These are phyloP conservation scores for Zosterops japonicus DNA, from an alignment of 2,113 vertebrate species.

Conservation along the genomic window DNA sequence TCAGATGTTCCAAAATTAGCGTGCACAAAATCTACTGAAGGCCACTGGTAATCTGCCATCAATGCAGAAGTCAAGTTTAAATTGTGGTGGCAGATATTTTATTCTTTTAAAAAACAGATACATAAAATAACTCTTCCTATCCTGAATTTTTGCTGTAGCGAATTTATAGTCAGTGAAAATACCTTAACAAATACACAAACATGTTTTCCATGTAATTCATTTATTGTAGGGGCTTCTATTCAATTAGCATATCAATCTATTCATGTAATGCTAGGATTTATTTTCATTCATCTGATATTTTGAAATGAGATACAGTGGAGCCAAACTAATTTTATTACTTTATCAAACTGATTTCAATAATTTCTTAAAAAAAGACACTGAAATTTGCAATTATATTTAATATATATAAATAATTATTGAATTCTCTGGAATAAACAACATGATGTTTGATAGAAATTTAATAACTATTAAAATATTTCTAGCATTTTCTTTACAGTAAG, in stretches of 20 bases:
- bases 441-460: neutral
- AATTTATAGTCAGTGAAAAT: neutral
- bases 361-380: neutral
- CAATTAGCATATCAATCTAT: neutral
- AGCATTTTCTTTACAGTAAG: neutral
- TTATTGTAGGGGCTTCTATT: neutral
- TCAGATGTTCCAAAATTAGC: neutral
- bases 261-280: neutral
- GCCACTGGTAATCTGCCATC: neutral
- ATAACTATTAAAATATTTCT: neutral
- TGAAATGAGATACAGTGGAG: neutral
- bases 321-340: neutral
- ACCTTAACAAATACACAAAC: neutral
- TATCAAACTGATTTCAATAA: neutral
- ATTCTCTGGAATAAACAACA: neutral
- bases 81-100: neutral
- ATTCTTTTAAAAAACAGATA: neutral
- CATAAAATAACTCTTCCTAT: neutral
- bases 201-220: neutral
- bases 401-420: neutral
- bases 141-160: neutral
- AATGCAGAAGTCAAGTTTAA: neutral
- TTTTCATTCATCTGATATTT: neutral
- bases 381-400: neutral
- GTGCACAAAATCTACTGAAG: neutral